These are phyloP conservation scores for Stenodera caucasica DNA, from an alignment of 2,888 invertebrate genomes.

Conservation along the genomic window DNA sequence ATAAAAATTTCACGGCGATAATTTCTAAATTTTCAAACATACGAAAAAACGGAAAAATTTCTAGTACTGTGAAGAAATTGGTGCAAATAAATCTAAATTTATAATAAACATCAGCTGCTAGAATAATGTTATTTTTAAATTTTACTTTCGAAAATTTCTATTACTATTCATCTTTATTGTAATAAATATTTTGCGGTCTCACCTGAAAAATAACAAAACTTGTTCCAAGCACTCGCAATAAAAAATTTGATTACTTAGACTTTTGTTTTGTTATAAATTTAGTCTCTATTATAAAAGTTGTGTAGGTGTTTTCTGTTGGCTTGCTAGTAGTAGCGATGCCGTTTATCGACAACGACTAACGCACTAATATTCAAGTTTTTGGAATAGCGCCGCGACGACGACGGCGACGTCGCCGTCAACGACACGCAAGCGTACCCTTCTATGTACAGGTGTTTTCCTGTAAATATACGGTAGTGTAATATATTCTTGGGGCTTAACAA, in stretches of 20 bases:
- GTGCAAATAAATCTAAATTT: conserved; percentile 2
- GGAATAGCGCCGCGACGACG: conserved; percentile 1
- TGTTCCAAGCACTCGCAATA: no score
- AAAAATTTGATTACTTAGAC: no score
- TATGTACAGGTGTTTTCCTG: neutral
- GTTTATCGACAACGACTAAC: conserved; percentile 1
- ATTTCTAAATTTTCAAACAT: no score
- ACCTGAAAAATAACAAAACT: neutral
- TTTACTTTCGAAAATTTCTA: neutral
- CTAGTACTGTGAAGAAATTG: neutral
- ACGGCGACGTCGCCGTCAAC: neutral
- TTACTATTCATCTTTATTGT: no score
- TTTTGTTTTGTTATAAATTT: no score
- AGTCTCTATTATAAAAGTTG: no score
- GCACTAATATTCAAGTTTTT: conserved; percentile 4
- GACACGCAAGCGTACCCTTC: neutral
- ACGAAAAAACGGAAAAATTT: no score
- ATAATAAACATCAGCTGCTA: conserved; percentile 4
- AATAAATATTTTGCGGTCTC: neutral
- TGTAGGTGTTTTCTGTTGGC: neutral
- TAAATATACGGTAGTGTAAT: neutral
- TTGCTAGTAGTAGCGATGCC: neutral
- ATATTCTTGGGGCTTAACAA: no score
- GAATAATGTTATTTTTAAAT: neutral
- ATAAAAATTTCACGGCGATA: no score